Percentiles rank a stretch among this genome's conserved stretches.
These are phyloP conservation scores for Dynastes tityus DNA, from an alignment of 2,888 invertebrate genomes.

Conservation along the genomic window DNA sequence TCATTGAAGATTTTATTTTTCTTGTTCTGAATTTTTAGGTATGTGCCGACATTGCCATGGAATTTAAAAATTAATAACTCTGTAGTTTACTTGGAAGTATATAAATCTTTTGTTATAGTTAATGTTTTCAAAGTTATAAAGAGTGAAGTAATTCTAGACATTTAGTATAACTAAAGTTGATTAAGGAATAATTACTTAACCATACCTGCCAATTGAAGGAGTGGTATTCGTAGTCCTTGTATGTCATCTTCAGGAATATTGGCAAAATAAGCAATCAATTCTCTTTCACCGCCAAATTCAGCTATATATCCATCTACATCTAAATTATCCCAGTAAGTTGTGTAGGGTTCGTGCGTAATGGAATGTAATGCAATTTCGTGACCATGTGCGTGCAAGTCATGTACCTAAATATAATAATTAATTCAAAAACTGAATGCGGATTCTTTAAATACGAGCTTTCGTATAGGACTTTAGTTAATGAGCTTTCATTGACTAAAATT, in stretches of 20 bases:
- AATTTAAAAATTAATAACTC: no score
- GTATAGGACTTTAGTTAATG: no score
- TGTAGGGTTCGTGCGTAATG: conserved; percentile 74
- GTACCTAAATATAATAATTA: conserved; percentile 64
- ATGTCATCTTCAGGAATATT: conserved; percentile 71
- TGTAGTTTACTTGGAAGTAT: no score
- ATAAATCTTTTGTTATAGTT: no score
- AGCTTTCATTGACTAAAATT: no score
- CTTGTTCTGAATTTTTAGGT: no score
- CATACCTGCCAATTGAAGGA: conserved; percentile 73
- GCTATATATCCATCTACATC: conserved; percentile 70
- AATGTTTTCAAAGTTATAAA: no score
- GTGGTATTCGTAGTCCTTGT: conserved; percentile 73
- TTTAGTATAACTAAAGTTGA: no score
- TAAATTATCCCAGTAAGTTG: conserved; percentile 75
- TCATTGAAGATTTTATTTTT: no score
- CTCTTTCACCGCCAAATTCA: conserved; percentile 77
- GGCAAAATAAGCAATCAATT: conserved; percentile 72
- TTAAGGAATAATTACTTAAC: background rate
- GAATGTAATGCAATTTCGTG: conserved; percentile 83
- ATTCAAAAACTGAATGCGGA: background rate
- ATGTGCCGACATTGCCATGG: no score
- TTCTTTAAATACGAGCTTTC: background rate
- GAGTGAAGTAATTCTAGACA: no score
- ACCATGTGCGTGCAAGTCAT: conserved; percentile 75